These are phyloP conservation scores for Chymomyza fuscimana DNA, from an alignment of 2,888 invertebrate species.

Conservation along the genomic window DNA sequence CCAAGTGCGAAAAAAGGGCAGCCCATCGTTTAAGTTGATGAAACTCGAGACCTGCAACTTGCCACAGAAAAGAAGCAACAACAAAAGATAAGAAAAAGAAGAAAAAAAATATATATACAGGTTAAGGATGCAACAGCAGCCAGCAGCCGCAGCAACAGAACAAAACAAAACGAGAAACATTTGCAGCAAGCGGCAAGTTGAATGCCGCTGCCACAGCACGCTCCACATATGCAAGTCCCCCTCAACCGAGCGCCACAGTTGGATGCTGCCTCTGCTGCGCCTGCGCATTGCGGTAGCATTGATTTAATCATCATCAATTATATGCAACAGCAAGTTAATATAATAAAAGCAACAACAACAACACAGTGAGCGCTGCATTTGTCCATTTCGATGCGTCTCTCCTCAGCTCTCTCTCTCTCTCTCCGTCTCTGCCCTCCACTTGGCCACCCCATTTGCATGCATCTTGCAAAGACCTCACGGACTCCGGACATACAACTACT, in stretches of 20 bases:
- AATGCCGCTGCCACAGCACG: not conserved
- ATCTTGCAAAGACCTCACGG: not conserved
- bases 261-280: slow-evolving; percentile 11
- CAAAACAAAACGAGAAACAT: slow-evolving; percentile 1
- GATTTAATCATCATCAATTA: slow-evolving; percentile 79
- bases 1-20: slow-evolving; percentile 26
- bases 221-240: not conserved
- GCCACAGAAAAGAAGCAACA: not conserved
- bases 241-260: not conserved
- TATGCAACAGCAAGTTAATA: slow-evolving; percentile 76
- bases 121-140: not conserved
- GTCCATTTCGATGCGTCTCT: too few relatives aligned
- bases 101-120: not conserved
- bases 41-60: slow-evolving; percentile 4
- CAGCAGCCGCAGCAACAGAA: too few relatives aligned
- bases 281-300: slow-evolving; percentile 77
- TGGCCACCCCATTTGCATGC: not conserved
- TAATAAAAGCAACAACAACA: slow-evolving; percentile 66
- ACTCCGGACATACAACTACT: not conserved
- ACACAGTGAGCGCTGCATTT: slow-evolving; percentile 21
- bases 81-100: not conserved
- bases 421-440: not conserved
- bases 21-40: not conserved
- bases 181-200: not conserved
- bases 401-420: slow-evolving; percentile 27